These are phyloP conservation scores for Drosophila tristis DNA, from an alignment of 1,140 invertebrate species.

Conservation along the genomic window DNA sequence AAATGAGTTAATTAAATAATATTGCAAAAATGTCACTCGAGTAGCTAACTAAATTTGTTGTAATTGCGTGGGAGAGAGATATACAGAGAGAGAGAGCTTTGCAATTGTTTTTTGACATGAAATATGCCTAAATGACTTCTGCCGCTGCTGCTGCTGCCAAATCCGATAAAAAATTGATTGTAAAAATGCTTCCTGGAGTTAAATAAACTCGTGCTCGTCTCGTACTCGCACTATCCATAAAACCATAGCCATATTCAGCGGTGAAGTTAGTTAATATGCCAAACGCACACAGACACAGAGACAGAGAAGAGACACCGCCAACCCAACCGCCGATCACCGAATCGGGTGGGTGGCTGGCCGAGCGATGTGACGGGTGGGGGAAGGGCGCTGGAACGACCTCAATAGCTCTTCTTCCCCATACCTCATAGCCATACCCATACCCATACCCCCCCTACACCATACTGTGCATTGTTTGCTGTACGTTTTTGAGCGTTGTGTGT, in stretches of 20 bases:
- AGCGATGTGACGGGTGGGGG: too few species aligned
- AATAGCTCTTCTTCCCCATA: slow-evolving; percentile 30
- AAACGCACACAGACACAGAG: neutral
- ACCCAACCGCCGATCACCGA: slow-evolving; percentile 2
- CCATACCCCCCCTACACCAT: too few species aligned
- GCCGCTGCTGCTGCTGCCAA: too few species aligned
- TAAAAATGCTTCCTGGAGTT: slow-evolving; percentile 19
- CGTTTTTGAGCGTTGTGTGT: slow-evolving; percentile 2
- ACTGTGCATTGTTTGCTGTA: slow-evolving; percentile 1
- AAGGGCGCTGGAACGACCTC: slow-evolving; percentile 27
- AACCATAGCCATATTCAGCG: slow-evolving; percentile 5
- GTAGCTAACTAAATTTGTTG: too few species aligned
- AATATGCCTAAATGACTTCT: too few species aligned
- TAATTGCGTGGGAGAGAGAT: neutral
- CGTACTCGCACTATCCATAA: too few species aligned
- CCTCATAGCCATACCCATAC: neutral
- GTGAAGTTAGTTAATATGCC: slow-evolving; percentile 47
- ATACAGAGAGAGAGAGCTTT: neutral
- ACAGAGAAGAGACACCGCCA: too few species aligned
- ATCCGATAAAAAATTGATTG: too few species aligned
- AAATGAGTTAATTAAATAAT: slow-evolving; percentile 48
- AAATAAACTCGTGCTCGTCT: neutral
- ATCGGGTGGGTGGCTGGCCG: slow-evolving; percentile 6
- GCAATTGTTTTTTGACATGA: too few species aligned
- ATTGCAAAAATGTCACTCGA: neutral